Base-by-base conservation (phyloP, 2,888 invertebrate species). In the Ectemnius cavifrons region DNA sequence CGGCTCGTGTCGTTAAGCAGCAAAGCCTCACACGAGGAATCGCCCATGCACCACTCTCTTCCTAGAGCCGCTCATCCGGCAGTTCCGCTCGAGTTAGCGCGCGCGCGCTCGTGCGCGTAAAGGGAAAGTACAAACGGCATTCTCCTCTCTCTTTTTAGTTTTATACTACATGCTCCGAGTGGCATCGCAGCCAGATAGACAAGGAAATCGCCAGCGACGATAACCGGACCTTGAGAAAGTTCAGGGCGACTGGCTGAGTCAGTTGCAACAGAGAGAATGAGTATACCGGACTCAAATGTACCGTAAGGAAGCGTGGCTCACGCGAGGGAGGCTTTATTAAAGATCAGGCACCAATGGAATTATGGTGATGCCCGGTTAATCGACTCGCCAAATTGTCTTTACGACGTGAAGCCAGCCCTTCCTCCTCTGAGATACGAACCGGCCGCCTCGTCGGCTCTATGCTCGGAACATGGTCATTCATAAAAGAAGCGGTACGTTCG, bases 1-100 rank as follows among this genome's bases (percentile, higher is more conserved):
- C 69, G 82, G 73, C 66, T 78, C 73, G 75, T 78, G 85, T 82
- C 85, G 85, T 86, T 87, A 86, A 87, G 84, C 82, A 83, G 84
- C 84, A 82, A 83, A 81, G 81, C 78, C 78, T 80, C 77, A 82
- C 78, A 75, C 80, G 75, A 52, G 16, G 37, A 37, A 8, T 37
- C 8, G 37, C 37, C 37, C 37, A 8, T 37, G 37, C 37, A 37
- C 37, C 37, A 37, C 37, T 37, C 37, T 82, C 81, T 82, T 81
- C 78, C 77, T 64, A 72, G 63, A 69, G 57, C 76, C 79, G 80
- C 80, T 81, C 81, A 80, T 83, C 80, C 78, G 74, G 75, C 81
- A 74, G 83, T 83, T 80, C 80, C 82, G 83, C 68, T 83, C 82
- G 83, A 83, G 77, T 83, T 83, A 83, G 81, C 81, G 82, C 74